Conservation (phyloP, 2,113 vertebrate genomes). For the Setophaga coronata region DNA sequence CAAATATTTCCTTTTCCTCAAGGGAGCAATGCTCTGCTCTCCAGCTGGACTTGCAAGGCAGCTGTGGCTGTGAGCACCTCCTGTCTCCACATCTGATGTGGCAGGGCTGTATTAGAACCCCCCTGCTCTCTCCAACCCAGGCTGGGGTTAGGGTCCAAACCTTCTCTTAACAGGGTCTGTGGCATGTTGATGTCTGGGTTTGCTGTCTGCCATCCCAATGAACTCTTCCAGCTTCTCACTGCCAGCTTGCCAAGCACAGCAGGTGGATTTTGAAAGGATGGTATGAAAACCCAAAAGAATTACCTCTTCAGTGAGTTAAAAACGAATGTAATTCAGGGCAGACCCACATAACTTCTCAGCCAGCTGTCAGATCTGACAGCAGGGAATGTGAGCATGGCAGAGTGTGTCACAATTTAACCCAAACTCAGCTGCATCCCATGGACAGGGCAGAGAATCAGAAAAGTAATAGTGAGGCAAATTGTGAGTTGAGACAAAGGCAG, state of each 20-base stretch:
- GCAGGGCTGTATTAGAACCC: neutral
- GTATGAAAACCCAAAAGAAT: neutral
- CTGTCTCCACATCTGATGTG: neutral
- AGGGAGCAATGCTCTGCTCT: neutral
- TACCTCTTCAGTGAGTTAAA: neutral
- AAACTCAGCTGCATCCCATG: neutral
- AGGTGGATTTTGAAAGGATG: neutral
- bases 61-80: neutral
- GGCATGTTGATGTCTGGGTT: neutral
- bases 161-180: neutral
- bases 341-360: neutral
- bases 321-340: neutral
- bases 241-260: neutral
- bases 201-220: neutral
- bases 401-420: neutral
- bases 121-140: neutral
- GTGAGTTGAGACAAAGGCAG: neutral
- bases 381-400: neutral
- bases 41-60: neutral
- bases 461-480: neutral
- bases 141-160: neutral
- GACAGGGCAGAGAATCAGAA: neutral
- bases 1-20: neutral
- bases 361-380: neutral
- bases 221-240: rapidly evolving